Conservation (phyloP, 2,113 vertebrate species). For the Recurvirostra avosetta region DNA sequence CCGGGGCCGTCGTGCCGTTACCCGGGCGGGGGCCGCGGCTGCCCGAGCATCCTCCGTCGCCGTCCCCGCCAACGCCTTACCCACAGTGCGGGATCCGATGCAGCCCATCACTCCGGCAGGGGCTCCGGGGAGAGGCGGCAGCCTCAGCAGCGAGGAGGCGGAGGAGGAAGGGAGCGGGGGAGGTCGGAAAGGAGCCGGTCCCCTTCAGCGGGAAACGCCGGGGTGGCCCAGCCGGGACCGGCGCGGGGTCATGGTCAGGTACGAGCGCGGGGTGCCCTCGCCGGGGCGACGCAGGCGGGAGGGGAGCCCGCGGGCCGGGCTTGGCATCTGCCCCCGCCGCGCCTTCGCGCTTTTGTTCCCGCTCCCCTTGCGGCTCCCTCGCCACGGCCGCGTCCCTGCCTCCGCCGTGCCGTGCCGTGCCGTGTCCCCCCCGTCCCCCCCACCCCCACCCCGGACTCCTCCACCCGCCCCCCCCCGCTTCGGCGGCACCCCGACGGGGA, state of each 20-base stretch:
- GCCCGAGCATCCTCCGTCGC: background rate
- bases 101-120: slow-evolving; percentile 75
- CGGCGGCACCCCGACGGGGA: background rate
- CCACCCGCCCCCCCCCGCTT: background rate
- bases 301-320: background rate
- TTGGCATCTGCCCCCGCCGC: background rate
- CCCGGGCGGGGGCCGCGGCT: background rate
- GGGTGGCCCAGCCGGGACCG: slow-evolving; percentile 23
- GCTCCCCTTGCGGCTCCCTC: background rate
- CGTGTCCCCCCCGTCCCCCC: too few species aligned
- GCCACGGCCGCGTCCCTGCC: background rate
- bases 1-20: background rate
- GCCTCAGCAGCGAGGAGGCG: background rate
- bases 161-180: background rate
- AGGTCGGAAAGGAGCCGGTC: background rate
- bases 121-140: slow-evolving; percentile 21
- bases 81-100: slow-evolving; percentile 80
- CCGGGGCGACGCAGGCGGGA: slow-evolving; percentile 16
- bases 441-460: background rate
- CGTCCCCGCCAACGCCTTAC: slow-evolving; percentile 69
- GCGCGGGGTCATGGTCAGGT: slow-evolving; percentile 18
- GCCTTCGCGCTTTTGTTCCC: background rate
- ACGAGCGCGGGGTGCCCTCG: slow-evolving; percentile 6
- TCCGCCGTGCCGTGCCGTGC: background rate
- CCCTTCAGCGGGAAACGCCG: slow-evolving; percentile 46